phyloP scores from a whole-genome alignment of 2,797 vertebrate genomes.

The Agapornis canus region DNA sequence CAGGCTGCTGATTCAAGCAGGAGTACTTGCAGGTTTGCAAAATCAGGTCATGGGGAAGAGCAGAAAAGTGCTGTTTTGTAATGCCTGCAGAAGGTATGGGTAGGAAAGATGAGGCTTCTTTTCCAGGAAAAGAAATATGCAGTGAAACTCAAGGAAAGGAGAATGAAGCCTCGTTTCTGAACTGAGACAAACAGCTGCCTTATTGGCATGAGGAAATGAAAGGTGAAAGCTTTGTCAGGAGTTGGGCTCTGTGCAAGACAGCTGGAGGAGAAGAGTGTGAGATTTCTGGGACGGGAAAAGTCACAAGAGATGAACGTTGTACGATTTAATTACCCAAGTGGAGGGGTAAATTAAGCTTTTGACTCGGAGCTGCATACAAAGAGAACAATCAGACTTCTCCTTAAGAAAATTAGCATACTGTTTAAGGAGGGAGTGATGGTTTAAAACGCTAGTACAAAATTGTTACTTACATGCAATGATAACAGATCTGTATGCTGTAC shows the following conservation, averaged over 20 bases:
- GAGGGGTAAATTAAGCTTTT: constrained; percentile 41
- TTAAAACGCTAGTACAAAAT: constrained; percentile 15
- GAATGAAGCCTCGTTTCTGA: background rate
- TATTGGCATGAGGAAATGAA: background rate
- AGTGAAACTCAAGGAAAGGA: background rate
- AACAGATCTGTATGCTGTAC: background rate
- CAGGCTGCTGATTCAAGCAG: background rate
- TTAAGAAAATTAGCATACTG: constrained; percentile 33
- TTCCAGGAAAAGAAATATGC: background rate
- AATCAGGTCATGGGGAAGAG: constrained; percentile 20
- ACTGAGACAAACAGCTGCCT: constrained; percentile 22
- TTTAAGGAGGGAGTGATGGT: constrained; percentile 15
- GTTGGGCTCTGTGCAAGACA: constrained; percentile 8
- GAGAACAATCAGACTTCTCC: constrained; percentile 38
- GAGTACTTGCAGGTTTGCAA: background rate
- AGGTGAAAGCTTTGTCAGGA: constrained; percentile 48
- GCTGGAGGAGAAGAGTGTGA: constrained; percentile 27
- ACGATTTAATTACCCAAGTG: constrained; percentile 45
- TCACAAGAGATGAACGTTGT: background rate
- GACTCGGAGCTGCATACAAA: constrained; percentile 43
- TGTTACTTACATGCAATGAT: background rate
- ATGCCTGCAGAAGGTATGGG: background rate
- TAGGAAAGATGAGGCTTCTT: constrained; percentile 28
- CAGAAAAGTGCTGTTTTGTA: background rate
- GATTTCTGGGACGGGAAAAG: constrained; percentile 17